Evolutionary conservation across 2,888 invertebrate species (phyloP), one percentile per base, ranked within the genome.

Genomic region (Andrena camellia): DNA sequence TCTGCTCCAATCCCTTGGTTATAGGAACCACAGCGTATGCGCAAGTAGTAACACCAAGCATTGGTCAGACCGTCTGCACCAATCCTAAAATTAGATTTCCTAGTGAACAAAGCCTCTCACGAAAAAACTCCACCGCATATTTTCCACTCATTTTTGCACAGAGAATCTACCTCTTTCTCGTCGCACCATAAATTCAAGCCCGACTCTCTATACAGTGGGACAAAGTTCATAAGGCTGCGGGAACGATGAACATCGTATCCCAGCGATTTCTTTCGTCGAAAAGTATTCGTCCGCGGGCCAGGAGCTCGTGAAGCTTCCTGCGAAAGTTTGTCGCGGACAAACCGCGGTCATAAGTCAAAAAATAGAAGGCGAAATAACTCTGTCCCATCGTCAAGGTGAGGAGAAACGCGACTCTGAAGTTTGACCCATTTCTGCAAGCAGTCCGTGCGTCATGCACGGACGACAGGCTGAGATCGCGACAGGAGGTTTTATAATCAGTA

Each of bases 401-500:
- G 26, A 17, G 26, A n/a, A 10, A 26, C 69, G 59, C 29, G 29
- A 2, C 69, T 23, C 26, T 23, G 26, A 42, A 76, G 68, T 68
- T 57, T 64, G 76, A 75, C 69, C 69, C 48, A 70, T 57, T 70
- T 70, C 59, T 2, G 33, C 33, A 1, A 20, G 31, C 31, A 10
- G 8, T 20, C 23, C 2, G 74, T 57, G 23, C n/a, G 26, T 48
- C 75, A 48, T 13, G 20, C 42, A 5, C 29, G 5, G 17, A 10
- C 26, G 23, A 31, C 48, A 73, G 52, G 48, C 67, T 67, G 33
- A 50, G 72, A 78, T 78, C 70, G 67, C 31, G 26, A n/a, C 66
- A 31, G n/a, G n/a, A 4, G 69, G 77, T 83, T 81, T 83, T 83
- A 77, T 78, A 77, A 81, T 77, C 73, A 64, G 60, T 52, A n/a